Base-by-base conservation (phyloP, 2,888 invertebrate species). In the Lithophane ornitopus region DNA sequence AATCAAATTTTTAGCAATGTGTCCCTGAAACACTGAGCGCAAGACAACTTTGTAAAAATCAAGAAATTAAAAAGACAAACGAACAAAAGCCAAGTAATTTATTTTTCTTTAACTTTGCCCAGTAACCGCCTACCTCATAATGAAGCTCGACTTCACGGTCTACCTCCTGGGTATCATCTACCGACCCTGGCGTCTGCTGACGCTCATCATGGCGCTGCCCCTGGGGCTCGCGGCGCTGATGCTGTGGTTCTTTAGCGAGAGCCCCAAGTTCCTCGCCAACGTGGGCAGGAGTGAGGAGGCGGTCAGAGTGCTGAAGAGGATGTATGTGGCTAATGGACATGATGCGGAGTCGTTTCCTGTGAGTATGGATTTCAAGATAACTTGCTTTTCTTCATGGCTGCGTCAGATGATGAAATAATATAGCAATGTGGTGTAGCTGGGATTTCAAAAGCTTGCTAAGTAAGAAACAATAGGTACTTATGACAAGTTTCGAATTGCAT, bases 251-350 rank as follows among this genome's bases (percentile, higher is more conserved):
- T 97, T 97, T 87, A 97, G 97, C 16, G 98, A 98, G 92, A 98
- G 98, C 90, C 98, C 98, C 9, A 98, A 98, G 92, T 98, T 98
- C 91, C 94, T 98, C 9, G 97, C 98, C 92, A 97, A 97, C 62
- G 97, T 97, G 52, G 97, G 98, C 6, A 95, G 96, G 56, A 97
- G 96, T 67, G 95, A 97, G 0, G 97, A 98, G 80, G 98, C 98
- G 0, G 89, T 98, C 22, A 85, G 93, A 3, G 97, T 98, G 3
- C 95, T 98, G 84, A 93, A 92, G 81, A 95, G 92, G 84, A 97
- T 98, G 66, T 98, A 97, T 86, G 89, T 93, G 0, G 91, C 95
- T 34, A 98, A 98, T 90, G 97, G 97, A 3, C 90, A 93, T 2
- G 76, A 80, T 6, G 86, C 80, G 3, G 90, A 91, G 3, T 89